A percentile compares a stretch with the other conserved stretches of the same genome.
Conservation (phyloP, 2,888 invertebrate species). For the Lymantria dispar region DNA sequence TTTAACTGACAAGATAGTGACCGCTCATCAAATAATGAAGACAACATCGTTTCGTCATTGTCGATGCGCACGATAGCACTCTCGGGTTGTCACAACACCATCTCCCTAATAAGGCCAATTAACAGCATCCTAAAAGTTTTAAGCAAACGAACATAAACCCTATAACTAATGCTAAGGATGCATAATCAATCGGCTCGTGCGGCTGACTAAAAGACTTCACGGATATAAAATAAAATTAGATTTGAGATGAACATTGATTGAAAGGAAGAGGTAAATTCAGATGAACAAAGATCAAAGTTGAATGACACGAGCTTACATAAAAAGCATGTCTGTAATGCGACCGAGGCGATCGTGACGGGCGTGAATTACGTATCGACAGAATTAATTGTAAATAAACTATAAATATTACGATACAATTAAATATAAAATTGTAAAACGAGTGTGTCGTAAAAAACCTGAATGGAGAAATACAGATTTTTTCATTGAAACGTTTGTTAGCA, state of each 20-base stretch:
- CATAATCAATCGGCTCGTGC: slow-evolving; percentile 35
- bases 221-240: slow-evolving; percentile 48
- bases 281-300: slow-evolving; percentile 77
- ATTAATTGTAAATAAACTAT: slow-evolving; percentile 47
- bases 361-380: slow-evolving; percentile 52
- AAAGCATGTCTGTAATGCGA: slow-evolving; percentile 58
- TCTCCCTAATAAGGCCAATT: slow-evolving; percentile 82
- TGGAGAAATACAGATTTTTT: slow-evolving; percentile 31
- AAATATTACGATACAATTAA: slow-evolving; percentile 26
- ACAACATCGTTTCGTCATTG: slow-evolving; percentile 83
- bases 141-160: slow-evolving; percentile 56
- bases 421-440: slow-evolving; percentile 8
- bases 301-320: slow-evolving; percentile 61
- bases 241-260: slow-evolving; percentile 60
- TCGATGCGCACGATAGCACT: slow-evolving; percentile 82
- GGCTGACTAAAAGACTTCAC: slow-evolving; percentile 44
- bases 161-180: slow-evolving; percentile 46
- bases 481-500: slow-evolving; percentile 49
- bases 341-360: slow-evolving; percentile 59
- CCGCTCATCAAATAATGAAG: slow-evolving; percentile 82
- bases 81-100: slow-evolving; percentile 80
- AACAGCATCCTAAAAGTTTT: slow-evolving; percentile 61
- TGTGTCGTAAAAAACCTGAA: slow-evolving; percentile 15
- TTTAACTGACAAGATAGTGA: slow-evolving; percentile 82
- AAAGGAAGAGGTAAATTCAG: slow-evolving; percentile 67